phyloP scores from a whole-genome alignment of 92 coral and sea anemone species.

The Heteractis magnifica region DNA sequence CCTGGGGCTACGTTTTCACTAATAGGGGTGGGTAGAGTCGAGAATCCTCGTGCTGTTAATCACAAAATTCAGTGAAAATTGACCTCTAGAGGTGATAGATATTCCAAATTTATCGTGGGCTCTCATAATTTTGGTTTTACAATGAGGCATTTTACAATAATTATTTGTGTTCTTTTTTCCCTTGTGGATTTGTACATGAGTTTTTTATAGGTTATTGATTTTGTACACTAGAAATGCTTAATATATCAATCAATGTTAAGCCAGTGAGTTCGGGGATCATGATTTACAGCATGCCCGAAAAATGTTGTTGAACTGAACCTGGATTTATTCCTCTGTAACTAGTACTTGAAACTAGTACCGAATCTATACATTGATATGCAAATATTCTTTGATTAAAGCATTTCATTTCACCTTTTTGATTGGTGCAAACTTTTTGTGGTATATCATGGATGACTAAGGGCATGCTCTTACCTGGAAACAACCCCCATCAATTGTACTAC shows the following conservation, averaged over 20 bases:
- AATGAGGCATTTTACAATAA: background rate
- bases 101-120: background rate
- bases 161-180: background rate
- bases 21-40: background rate
- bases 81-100: background rate
- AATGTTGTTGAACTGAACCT: background rate
- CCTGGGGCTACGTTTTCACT: background rate
- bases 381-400: too few species aligned
- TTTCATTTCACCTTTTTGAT: too few species aligned
- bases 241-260: background rate
- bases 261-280: background rate
- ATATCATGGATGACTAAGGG: too few species aligned
- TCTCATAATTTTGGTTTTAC: background rate
- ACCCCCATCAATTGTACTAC: slow-evolving; percentile 60
- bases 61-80: background rate
- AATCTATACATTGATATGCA: too few species aligned
- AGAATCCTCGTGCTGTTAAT: background rate
- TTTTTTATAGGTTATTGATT: background rate
- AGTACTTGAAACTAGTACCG: too few species aligned
- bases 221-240: too few species aligned
- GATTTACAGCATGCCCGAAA: background rate
- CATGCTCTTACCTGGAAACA: slow-evolving; percentile 74
- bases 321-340: background rate
- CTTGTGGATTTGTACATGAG: background rate
- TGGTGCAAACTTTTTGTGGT: too few species aligned